Percentiles rank a stretch among this genome's conserved stretches.
These are phyloP conservation scores for Amiota mariae DNA, from an alignment of 2,888 invertebrate species.

Conservation along the genomic window DNA sequence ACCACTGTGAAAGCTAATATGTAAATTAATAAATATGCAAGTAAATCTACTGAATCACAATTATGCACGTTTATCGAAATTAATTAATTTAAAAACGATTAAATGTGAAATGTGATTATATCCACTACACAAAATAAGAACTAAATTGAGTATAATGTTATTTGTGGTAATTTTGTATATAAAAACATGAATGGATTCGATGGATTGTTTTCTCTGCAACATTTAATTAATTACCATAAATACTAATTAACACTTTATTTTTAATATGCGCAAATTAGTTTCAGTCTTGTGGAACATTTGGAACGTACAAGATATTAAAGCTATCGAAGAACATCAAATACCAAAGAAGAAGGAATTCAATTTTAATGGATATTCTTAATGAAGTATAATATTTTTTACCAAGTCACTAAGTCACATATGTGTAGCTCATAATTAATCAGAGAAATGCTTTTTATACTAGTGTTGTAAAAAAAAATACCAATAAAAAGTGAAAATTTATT, in stretches of 20 bases:
- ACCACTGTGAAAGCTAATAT: background rate
- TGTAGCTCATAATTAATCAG: no score
- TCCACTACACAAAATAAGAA: background rate
- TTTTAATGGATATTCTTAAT: no score
- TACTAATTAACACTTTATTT: background rate
- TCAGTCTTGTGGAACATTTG: slow-evolving; percentile 52
- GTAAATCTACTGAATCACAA: background rate
- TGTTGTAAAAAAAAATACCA: slow-evolving; percentile 9
- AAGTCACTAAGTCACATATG: no score
- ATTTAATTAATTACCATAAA: background rate
- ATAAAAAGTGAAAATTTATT: no score
- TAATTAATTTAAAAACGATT: background rate
- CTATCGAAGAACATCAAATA: background rate
- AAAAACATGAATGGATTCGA: background rate
- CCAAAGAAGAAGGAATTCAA: background rate
- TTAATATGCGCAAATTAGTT: slow-evolving; percentile 31
- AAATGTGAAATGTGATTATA: background rate
- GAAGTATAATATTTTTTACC: no score
- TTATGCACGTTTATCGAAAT: background rate
- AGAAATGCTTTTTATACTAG: background rate
- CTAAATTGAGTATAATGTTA: background rate
- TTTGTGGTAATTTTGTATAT: slow-evolving; percentile 7
- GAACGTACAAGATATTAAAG: slow-evolving; percentile 52
- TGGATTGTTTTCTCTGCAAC: background rate
- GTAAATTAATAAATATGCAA: background rate